Percentiles rank a stretch among this genome's conserved stretches.
Conservation (phyloP, 1,140 invertebrate genomes). For the Prorops nasuta region DNA sequence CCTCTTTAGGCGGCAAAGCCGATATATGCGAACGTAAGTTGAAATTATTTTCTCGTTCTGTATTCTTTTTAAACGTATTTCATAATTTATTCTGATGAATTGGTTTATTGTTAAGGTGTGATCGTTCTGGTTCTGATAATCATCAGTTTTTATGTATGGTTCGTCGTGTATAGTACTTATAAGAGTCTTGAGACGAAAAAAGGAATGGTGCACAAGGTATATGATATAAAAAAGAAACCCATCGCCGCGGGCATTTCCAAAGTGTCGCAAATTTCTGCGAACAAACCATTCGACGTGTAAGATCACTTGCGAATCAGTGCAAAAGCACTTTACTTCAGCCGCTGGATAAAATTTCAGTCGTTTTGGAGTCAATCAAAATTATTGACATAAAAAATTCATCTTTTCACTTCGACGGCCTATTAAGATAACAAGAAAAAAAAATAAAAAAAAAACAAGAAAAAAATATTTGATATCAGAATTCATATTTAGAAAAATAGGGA, state of each 20-base stretch:
- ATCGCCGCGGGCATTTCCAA: slow-evolving; percentile 11
- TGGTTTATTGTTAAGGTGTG: slow-evolving; percentile 32
- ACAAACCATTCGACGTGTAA: slow-evolving; percentile 27
- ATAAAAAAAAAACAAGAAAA: too few relatives aligned
- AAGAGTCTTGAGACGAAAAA: slow-evolving; percentile 48
- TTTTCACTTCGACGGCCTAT: too few relatives aligned
- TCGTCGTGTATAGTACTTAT: slow-evolving; percentile 57
- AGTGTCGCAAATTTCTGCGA: slow-evolving; percentile 10
- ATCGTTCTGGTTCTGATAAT: slow-evolving; percentile 36
- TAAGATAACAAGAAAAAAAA: too few relatives aligned
- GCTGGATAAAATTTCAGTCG: too few relatives aligned
- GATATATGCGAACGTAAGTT: slow-evolving; percentile 46
- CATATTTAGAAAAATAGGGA: too few relatives aligned
- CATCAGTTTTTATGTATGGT: slow-evolving; percentile 52
- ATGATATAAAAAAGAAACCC: slow-evolving; percentile 30
- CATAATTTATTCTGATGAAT: not conserved
- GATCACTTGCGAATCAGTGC: not conserved
- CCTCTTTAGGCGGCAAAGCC: slow-evolving; percentile 40
- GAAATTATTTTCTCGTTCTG: not conserved
- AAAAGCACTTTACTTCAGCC: too few relatives aligned
- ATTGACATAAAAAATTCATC: too few relatives aligned
- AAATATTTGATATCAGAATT: too few relatives aligned
- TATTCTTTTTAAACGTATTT: not conserved
- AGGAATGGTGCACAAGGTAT: slow-evolving; percentile 45
- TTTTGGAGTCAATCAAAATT: too few relatives aligned